Evolutionary conservation across 2,888 invertebrate genomes (phyloP).

Genomic region (Ophion slaviceki): DNA sequence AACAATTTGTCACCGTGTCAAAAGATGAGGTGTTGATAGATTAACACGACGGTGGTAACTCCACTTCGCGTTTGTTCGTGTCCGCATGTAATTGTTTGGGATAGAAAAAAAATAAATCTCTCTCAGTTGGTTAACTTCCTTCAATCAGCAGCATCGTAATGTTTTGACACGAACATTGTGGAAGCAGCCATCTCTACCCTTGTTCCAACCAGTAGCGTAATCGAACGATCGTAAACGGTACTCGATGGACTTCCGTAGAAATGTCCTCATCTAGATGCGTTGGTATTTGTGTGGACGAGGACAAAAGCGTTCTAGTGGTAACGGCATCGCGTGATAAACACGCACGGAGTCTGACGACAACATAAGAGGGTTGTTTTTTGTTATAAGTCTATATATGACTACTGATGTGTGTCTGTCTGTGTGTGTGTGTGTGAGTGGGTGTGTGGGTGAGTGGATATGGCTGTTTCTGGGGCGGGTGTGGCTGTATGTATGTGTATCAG

Average conservation of each 20-base stretch:
- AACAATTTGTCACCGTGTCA: no score
- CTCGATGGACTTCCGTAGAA: slow-evolving; percentile 3
- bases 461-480: no score
- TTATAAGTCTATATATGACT: no score
- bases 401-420: no score
- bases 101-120: background rate
- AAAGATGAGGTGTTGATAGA: no score
- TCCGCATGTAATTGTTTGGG: background rate
- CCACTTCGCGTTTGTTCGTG: no score
- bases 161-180: slow-evolving; percentile 9
- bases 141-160: slow-evolving; percentile 4
- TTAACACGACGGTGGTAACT: no score
- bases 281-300: background rate
- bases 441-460: no score
- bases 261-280: background rate
- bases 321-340: slow-evolving; percentile 25
- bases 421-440: no score
- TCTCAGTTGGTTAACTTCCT: background rate
- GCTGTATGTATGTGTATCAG: no score
- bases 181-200: background rate
- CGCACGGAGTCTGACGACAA: slow-evolving; percentile 22
- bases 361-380: slow-evolving; percentile 23
- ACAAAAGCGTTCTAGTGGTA: slow-evolving; percentile 14
- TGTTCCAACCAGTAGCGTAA: background rate
- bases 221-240: background rate